Evolutionary conservation across 2,113 vertebrate genomes (phyloP).

Genomic region (Catharus bicknelli): DNA sequence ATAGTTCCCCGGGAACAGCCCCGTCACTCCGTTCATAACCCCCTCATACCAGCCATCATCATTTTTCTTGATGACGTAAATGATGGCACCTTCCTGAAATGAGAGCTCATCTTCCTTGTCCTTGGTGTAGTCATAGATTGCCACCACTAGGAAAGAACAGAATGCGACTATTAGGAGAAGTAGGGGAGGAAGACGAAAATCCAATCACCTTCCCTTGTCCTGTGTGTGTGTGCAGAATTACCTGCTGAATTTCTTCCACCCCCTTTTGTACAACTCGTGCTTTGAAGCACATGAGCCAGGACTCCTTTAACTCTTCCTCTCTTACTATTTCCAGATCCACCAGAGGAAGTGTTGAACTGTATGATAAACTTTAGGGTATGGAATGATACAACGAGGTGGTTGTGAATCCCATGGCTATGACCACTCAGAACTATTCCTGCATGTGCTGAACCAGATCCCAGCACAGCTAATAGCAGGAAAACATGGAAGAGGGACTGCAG

Average conservation of each 20-base stretch:
- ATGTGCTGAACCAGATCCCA: background rate
- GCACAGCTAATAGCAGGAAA: background rate
- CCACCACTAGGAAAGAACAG: constrained; percentile 86
- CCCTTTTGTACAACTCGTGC: background rate
- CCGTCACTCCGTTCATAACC: constrained; percentile 95
- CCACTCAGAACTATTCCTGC: background rate
- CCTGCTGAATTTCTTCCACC: background rate
- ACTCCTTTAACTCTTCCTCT: background rate
- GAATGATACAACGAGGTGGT: background rate
- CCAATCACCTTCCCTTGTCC: accelerated
- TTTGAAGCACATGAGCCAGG: background rate
- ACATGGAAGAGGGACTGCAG: background rate
- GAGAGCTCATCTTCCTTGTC: constrained; percentile 98
- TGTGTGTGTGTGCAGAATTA: background rate
- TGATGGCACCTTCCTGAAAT: constrained; percentile 98
- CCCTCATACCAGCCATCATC: constrained; percentile 98
- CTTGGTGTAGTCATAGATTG: constrained; percentile 95
- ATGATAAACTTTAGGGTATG: background rate
- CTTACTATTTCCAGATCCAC: background rate
- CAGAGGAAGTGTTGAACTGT: background rate
- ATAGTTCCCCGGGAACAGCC: constrained; percentile 97
- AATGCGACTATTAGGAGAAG: background rate
- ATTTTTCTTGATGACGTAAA: constrained; percentile 99
- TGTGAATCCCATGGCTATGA: background rate
- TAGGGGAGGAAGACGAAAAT: background rate